phyloP scores from a whole-genome alignment of 2,888 invertebrate genomes.

The Ethmia dodecea region DNA sequence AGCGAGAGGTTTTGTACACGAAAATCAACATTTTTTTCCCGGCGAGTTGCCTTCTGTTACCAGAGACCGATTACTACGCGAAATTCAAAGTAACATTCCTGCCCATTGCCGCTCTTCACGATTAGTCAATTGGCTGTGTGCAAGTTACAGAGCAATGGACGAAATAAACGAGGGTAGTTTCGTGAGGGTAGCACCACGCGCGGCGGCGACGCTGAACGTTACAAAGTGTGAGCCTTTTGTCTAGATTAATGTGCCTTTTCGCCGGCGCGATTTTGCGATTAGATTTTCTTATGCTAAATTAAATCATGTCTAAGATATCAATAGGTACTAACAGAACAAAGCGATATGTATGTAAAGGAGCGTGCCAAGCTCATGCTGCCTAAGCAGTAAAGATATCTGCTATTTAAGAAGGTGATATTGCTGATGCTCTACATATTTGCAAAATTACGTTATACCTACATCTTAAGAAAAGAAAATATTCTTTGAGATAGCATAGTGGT shows the following conservation, averaged over 20 bases:
- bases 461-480: no score
- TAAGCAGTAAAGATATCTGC: no score
- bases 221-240: constrained; percentile 76
- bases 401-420: no score
- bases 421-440: no score
- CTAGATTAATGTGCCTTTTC: constrained; percentile 29
- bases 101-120: constrained; percentile 29
- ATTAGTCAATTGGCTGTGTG: background rate
- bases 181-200: constrained; percentile 24
- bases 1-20: constrained; percentile 41
- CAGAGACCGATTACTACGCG: constrained; percentile 37
- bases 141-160: constrained; percentile 32
- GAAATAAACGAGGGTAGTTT: constrained; percentile 17
- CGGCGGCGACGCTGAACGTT: constrained; percentile 67
- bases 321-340: no score
- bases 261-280: background rate
- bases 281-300: no score
- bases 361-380: no score
- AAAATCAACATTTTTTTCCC: constrained; percentile 62
- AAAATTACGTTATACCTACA: no score
- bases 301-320: no score
- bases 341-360: no score
- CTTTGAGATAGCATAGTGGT: no score
- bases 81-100: constrained; percentile 1
- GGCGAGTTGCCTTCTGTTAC: constrained; percentile 37